These are phyloP conservation scores for Drosophila tani DNA, from an alignment of 1,140 invertebrate species.

Conservation along the genomic window DNA sequence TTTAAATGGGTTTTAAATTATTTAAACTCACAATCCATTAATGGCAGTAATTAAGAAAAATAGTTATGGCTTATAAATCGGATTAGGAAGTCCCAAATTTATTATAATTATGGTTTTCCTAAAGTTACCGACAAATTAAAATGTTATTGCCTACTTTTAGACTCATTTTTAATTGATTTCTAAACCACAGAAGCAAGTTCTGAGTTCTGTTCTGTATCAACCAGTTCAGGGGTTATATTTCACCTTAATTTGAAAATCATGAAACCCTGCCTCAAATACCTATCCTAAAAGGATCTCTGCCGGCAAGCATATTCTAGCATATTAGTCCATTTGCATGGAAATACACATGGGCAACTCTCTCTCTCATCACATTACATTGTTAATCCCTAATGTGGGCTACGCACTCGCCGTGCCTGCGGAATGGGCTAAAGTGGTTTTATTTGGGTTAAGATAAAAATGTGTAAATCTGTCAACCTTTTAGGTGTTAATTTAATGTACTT, in stretches of 20 bases:
- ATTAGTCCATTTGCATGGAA: slow-evolving; percentile 40
- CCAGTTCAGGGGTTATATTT: too few species aligned
- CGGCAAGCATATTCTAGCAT: slow-evolving; percentile 17
- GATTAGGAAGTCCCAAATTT: not conserved
- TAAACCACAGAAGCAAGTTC: too few species aligned
- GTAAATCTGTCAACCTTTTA: slow-evolving; percentile 66
- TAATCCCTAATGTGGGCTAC: slow-evolving; percentile 48
- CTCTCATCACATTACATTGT: slow-evolving; percentile 50
- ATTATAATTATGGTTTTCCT: not conserved
- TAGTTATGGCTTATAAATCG: not conserved
- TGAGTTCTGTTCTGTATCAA: too few species aligned
- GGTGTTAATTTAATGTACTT: slow-evolving; percentile 66
- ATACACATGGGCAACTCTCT: slow-evolving; percentile 26
- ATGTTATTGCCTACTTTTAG: not conserved
- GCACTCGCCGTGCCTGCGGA: not conserved
- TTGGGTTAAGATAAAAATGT: slow-evolving; percentile 57
- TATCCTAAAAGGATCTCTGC: not conserved
- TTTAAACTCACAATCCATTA: not conserved
- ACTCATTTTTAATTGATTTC: too few species aligned
- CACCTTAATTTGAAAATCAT: not conserved
- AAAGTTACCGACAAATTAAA: not conserved
- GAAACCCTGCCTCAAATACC: not conserved
- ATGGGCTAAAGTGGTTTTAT: slow-evolving; percentile 35
- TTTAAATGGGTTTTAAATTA: not conserved
- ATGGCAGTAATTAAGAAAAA: too few species aligned